These are phyloP conservation scores for Sterrhoptilus dennistouni DNA, from an alignment of 2,113 vertebrate species.

Conservation along the genomic window DNA sequence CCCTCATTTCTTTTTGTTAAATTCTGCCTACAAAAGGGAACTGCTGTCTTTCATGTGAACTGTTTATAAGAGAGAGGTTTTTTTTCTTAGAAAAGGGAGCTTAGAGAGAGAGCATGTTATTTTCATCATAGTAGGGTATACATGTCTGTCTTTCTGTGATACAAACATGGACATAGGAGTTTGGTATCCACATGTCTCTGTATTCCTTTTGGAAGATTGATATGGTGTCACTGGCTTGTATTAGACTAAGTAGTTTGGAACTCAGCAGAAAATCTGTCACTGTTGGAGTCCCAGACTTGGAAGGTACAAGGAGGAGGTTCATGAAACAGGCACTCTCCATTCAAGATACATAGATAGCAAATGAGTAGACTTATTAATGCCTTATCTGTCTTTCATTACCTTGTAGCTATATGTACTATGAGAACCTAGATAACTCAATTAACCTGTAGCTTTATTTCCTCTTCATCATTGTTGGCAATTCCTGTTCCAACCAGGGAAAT, in stretches of 20 bases:
- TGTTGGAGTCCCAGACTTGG: neutral
- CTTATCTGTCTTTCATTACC: neutral
- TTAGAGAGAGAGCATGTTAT: neutral
- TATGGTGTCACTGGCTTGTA: neutral
- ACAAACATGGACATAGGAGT: neutral
- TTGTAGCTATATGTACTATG: neutral
- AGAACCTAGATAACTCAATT: neutral
- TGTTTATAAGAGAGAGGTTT: neutral
- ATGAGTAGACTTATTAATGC: neutral
- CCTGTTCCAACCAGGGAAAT: neutral
- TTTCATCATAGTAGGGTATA: neutral
- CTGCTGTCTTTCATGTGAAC: neutral
- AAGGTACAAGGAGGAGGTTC: neutral
- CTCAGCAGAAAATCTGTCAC: neutral
- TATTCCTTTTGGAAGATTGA: neutral
- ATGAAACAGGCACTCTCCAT: neutral
- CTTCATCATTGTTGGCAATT: neutral
- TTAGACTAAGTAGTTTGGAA: neutral
- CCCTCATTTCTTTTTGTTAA: neutral
- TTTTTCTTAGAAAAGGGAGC: neutral
- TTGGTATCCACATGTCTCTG: neutral
- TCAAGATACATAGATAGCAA: neutral
- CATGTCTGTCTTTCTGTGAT: fast-evolving
- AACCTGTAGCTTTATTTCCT: neutral
- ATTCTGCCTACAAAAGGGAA: neutral